Percentiles rank a stretch among this genome's conserved stretches.
Evolutionary conservation across 2,113 vertebrate genomes (phyloP).

Genomic region (Sceloporus undulatus): DNA sequence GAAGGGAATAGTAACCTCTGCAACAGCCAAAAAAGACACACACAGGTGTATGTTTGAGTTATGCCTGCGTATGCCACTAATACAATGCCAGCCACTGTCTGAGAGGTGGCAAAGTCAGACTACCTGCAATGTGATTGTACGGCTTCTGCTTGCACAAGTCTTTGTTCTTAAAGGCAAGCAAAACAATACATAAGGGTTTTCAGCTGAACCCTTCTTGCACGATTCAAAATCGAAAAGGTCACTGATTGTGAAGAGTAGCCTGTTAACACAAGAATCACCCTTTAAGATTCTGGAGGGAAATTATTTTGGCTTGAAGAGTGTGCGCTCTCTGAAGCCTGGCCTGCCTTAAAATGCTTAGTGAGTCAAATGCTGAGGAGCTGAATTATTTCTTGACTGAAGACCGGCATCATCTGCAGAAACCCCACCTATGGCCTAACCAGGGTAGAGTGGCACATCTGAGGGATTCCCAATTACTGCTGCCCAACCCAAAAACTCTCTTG

Average conservation of each 20-base stretch:
- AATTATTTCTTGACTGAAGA: constrained; percentile 44
- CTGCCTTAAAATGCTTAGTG: constrained; percentile 43
- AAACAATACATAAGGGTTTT: constrained; percentile 67
- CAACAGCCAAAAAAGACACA: too few species aligned
- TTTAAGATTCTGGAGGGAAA: constrained; percentile 28
- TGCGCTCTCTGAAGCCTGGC: constrained; percentile 45
- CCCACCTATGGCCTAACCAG: not conserved
- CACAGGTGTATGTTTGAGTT: too few species aligned
- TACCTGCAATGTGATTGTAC: constrained; percentile 77
- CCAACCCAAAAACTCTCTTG: constrained; percentile 56
- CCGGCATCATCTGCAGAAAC: constrained; percentile 34
- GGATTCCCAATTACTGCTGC: constrained; percentile 51
- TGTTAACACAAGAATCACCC: not conserved
- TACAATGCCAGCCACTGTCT: constrained; percentile 42
- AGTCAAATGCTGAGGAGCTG: constrained; percentile 48
- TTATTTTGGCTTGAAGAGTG: constrained; percentile 33
- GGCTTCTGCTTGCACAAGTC: constrained; percentile 58
- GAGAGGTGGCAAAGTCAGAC: constrained; percentile 61
- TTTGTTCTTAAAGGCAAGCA: constrained; percentile 54
- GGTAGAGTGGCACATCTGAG: constrained; percentile 36
- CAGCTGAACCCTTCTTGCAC: not conserved
- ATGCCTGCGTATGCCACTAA: too few species aligned
- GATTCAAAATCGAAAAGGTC: not conserved
- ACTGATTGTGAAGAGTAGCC: too few species aligned
- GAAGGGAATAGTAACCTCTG: too few species aligned